Evolutionary conservation across 1,140 invertebrate genomes (phyloP), one percentile per base, ranked within the genome.

Genomic region (Nasonia giraulti): DNA sequence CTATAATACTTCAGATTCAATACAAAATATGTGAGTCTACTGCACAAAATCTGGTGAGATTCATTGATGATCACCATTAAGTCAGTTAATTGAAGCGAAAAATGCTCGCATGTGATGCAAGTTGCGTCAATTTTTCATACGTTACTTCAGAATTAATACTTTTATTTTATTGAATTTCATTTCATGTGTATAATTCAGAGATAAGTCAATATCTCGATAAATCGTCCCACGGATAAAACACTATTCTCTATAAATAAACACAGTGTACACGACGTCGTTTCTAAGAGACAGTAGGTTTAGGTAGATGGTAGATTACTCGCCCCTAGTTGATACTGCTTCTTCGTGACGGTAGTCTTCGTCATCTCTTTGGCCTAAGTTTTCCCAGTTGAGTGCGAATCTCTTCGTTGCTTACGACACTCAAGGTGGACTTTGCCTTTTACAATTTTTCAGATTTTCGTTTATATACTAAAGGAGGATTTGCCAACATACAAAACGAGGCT

Each of bases 261-360:
- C 86, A 90, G 88, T 90, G 88, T 91, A 90, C 88, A 91, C 89
- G 90, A 90, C 88, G 91, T 90, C 87, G 89, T 92, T 91, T 92
- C 89, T 91, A 82, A 91, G 89, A 92, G 90, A 91, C 89, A 85
- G 79, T 77, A 91, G 90, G 89, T 87, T 92, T 93, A 92, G 90
- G 90, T 92, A 92, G 90, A 91, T 93, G 89, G 91, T 92, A 91
- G 89, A 91, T 93, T 93, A 93, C 92, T 93, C 92, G 92, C 92
- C 92, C 91, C 92, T 90, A 91, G 91, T 87, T 92, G 89, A 87
- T 87, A 91, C 89, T 89, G 89, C 91, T 90, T 92, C 92, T 92
- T 92, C 88, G 8, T 77, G 88, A 87, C 23, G 87, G 90, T 88
- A 89, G 88, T 91, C 90, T 91, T 91, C 90, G 87, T 89, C 91